Conservation (phyloP, 2,797 vertebrate genomes). For the Fundulus diaphanus region DNA sequence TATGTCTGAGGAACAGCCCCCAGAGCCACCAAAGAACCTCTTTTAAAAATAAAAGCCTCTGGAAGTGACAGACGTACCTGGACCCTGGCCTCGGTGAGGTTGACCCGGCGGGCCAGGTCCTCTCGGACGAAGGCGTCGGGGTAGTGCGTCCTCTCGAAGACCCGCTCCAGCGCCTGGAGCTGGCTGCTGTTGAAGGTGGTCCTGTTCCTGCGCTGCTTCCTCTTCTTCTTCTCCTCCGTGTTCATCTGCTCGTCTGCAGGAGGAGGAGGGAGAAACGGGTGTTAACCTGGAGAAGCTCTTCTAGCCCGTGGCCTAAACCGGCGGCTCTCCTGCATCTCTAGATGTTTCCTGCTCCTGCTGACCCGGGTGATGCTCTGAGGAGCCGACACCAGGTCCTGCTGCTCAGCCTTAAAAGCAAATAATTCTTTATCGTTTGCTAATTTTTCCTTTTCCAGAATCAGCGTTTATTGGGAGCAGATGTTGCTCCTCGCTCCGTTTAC, state of each 20-base stretch:
- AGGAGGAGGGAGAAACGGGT: background rate
- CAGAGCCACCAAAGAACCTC: background rate
- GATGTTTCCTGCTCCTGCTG: too few relatives aligned
- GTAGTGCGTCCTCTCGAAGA: conserved; percentile 98
- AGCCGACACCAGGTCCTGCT: too few relatives aligned
- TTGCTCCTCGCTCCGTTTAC: too few relatives aligned
- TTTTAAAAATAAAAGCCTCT: background rate
- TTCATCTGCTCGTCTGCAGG: conserved; percentile 92
- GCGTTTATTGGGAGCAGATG: too few relatives aligned
- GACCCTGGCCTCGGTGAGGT: conserved; percentile 96
- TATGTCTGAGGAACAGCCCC: background rate
- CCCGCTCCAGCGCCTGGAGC: conserved; percentile 95
- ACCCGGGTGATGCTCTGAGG: too few relatives aligned
- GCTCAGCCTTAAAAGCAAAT: too few relatives aligned
- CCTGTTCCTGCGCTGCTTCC: conserved; percentile 96
- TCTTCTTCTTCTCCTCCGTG: conserved; percentile 97
- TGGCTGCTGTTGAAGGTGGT: conserved; percentile 99
- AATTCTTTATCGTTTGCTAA: too few relatives aligned
- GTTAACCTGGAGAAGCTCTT: too few relatives aligned
- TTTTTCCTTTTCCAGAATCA: too few relatives aligned
- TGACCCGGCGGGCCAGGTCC: conserved; percentile 96
- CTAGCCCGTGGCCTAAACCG: too few relatives aligned
- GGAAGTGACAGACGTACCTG: conserved; percentile 81
- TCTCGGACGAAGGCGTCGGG: conserved; percentile 97
- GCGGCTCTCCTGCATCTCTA: too few relatives aligned